These are phyloP conservation scores for Crypturellus undulatus DNA, from an alignment of 2,113 vertebrate species.

Conservation along the genomic window DNA sequence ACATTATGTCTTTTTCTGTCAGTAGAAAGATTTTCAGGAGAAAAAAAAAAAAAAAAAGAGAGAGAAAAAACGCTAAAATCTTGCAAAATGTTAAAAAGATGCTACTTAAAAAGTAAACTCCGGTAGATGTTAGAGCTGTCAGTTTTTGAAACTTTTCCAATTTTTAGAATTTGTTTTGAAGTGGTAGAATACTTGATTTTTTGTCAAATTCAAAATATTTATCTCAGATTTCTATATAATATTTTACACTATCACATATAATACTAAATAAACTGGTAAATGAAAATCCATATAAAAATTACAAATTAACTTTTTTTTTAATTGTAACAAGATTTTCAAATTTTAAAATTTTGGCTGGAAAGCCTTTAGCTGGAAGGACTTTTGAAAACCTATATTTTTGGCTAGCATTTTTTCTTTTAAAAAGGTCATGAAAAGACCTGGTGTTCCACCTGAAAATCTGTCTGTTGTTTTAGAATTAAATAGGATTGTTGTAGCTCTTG, in stretches of 20 bases:
- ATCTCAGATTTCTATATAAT: too few relatives aligned
- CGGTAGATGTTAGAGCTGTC: background rate
- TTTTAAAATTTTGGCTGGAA: background rate
- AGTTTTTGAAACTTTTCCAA: background rate
- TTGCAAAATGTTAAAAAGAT: background rate
- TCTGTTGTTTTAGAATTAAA: background rate
- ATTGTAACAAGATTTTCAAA: rapidly evolving
- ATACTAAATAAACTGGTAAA: background rate
- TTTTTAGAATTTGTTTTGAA: background rate
- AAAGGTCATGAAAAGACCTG: background rate
- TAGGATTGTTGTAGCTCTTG: background rate
- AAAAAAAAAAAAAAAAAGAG: background rate
- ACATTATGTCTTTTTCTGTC: background rate
- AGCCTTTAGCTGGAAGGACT: rapidly evolving
- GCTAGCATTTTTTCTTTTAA: background rate
- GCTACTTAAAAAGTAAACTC: background rate
- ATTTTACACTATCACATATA: background rate
- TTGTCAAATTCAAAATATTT: background rate
- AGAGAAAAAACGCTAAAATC: background rate
- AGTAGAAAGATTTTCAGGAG: background rate
- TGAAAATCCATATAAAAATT: background rate
- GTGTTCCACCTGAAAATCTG: background rate
- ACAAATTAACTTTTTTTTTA: background rate
- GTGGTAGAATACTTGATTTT: background rate
- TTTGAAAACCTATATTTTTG: background rate